A percentile compares a stretch with the other conserved stretches of the same genome.
Evolutionary conservation across 2,113 vertebrate species (phyloP).

Genomic region (Apodemus sylvaticus): DNA sequence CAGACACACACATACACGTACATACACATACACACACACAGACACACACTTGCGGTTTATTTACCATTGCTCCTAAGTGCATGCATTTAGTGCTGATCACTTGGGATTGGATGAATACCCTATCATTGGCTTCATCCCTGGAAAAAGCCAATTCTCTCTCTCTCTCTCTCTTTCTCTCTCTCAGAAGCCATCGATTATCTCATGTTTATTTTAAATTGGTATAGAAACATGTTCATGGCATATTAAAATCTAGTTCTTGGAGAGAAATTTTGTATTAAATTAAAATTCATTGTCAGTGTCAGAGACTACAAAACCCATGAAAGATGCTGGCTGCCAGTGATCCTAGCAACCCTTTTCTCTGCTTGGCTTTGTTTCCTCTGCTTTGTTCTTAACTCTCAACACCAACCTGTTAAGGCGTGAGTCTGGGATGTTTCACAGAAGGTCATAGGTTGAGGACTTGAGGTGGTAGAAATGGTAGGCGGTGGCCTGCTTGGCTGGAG

Average conservation of each 20-base stretch:
- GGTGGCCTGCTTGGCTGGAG: not conserved
- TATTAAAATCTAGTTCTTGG: not conserved
- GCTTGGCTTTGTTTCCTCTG: not conserved
- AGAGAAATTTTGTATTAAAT: not conserved
- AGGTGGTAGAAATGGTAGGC: not conserved
- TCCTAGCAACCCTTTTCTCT: not conserved
- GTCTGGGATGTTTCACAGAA: not conserved
- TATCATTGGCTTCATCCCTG: not conserved
- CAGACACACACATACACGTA: not conserved
- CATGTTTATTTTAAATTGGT: slow-evolving; percentile 22
- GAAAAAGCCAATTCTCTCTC: not conserved
- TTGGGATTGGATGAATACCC: not conserved
- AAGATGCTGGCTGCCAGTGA: not conserved
- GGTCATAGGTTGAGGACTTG: not conserved
- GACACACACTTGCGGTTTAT: not conserved
- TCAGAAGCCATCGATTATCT: not conserved
- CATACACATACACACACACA: not conserved
- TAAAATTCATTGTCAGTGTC: not conserved
- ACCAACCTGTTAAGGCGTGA: not conserved
- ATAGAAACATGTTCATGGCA: not conserved
- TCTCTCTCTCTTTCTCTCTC: not conserved
- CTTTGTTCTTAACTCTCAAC: not conserved
- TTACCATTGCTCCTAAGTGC: too few relatives aligned
- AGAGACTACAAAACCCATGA: not conserved
- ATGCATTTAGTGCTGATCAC: not conserved